Evolutionary conservation across 92 coral and sea anemone species (phyloP).

Genomic region (Metridium senile): DNA sequence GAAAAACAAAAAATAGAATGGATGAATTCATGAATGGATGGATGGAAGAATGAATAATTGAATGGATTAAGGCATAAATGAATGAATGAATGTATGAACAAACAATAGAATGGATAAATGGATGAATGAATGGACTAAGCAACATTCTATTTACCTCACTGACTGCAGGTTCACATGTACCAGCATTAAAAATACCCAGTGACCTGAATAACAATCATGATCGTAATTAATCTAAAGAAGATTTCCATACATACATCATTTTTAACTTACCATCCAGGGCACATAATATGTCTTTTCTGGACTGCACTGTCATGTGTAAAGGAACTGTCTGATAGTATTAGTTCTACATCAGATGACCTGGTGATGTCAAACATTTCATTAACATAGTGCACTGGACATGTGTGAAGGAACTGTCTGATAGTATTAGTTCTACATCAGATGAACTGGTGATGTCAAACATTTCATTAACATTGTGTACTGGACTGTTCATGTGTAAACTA

Average conservation of each 20-base stretch:
- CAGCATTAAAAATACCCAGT: conserved; percentile 64
- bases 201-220: conserved; percentile 61
- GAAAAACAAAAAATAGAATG: no score
- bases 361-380: background rate
- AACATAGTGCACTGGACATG: conserved; percentile 11
- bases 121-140: no score
- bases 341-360: conserved; percentile 86
- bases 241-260: background rate
- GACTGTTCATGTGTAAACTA: conserved; percentile 71
- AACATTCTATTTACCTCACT: conserved; percentile 44
- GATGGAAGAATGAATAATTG: no score
- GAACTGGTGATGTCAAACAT: conserved; percentile 43
- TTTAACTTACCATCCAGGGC: conserved; percentile 83
- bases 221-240: no score
- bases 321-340: conserved; percentile 73
- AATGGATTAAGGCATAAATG: no score
- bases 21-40: no score
- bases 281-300: conserved; percentile 71
- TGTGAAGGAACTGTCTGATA: conserved; percentile 72
- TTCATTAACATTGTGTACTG: background rate
- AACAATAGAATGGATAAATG: no score
- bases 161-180: conserved; percentile 64
- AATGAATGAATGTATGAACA: no score
- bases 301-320: conserved; percentile 54
- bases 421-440: conserved; percentile 77